Conservation (phyloP, 1,140 invertebrate species). For the Calliopsis andreniformis region DNA sequence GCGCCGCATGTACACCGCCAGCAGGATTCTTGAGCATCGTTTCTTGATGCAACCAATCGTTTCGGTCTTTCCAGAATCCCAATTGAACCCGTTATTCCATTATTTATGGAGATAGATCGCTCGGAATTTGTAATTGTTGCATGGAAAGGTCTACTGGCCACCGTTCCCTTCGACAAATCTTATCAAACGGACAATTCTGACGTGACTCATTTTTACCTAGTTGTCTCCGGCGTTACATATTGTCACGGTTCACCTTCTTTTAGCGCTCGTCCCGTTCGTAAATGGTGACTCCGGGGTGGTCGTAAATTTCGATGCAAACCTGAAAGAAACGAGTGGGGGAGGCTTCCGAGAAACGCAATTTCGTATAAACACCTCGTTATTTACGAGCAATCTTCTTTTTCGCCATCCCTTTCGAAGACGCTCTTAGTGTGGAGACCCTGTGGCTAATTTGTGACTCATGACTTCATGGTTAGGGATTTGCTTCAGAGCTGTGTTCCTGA, state of each 20-base stretch:
- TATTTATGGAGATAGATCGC: conserved; percentile 42
- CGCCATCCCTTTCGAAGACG: conserved; percentile 20
- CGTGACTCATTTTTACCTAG: conserved; percentile 14
- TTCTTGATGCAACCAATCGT: conserved; percentile 24
- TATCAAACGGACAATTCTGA: too few relatives aligned
- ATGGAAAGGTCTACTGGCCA: conserved; percentile 13
- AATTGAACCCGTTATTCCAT: conserved; percentile 24
- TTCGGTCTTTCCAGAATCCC: conserved; percentile 35
- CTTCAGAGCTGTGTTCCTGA: too few relatives aligned
- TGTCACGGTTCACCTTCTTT: not conserved
- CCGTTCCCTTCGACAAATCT: conserved; percentile 59
- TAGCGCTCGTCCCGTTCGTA: conserved; percentile 19
- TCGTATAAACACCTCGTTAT: conserved; percentile 66
- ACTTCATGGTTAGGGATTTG: not conserved
- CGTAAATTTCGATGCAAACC: conserved; percentile 64
- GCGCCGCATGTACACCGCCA: conserved; percentile 8
- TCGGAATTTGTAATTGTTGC: conserved; percentile 5
- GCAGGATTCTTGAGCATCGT: conserved; percentile 23
- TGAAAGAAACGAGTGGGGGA: conserved; percentile 45
- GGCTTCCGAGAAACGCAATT: conserved; percentile 65
- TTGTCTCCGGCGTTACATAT: not conserved
- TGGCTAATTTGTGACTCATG: conserved; percentile 30
- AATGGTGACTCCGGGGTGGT: conserved; percentile 44
- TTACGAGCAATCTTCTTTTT: conserved; percentile 61
- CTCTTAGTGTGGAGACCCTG: not conserved